These are phyloP conservation scores for Ormyrus thymus DNA, from an alignment of 2,888 invertebrate species.

Conservation along the genomic window DNA sequence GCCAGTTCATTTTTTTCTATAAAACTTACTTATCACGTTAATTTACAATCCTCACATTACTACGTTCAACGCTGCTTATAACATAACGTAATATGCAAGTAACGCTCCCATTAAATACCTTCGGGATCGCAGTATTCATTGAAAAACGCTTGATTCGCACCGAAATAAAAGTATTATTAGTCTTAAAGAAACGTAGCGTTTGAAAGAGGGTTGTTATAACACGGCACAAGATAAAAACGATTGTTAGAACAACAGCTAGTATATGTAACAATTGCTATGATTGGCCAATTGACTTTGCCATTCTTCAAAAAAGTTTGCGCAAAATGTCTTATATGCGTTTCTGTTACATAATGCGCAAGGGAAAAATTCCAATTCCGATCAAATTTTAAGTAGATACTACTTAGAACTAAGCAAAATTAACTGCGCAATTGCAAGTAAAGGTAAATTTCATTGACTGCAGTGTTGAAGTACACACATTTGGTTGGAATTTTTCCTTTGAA, in stretches of 20 bases:
- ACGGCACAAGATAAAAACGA: slow-evolving; percentile 15
- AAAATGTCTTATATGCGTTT: slow-evolving; percentile 1
- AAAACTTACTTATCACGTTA: slow-evolving; percentile 46
- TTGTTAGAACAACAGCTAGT: slow-evolving; percentile 50
- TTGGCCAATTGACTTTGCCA: slow-evolving; percentile 29
- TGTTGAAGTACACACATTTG: background rate
- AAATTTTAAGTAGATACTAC: slow-evolving; percentile 4
- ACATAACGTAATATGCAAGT: slow-evolving; percentile 6
- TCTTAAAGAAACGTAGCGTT: slow-evolving; percentile 5
- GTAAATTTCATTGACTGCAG: background rate
- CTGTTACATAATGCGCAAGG: background rate
- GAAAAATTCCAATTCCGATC: background rate
- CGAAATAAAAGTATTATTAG: background rate
- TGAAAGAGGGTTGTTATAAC: slow-evolving; percentile 20
- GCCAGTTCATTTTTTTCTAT: slow-evolving; percentile 29
- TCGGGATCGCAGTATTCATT: slow-evolving; percentile 21
- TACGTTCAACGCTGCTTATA: slow-evolving; percentile 24
- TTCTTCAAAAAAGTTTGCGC: slow-evolving; percentile 23
- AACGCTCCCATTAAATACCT: slow-evolving; percentile 11
- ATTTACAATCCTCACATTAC: slow-evolving; percentile 46
- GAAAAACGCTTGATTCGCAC: slow-evolving; percentile 7
- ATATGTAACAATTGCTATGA: slow-evolving; percentile 45
- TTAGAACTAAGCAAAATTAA: slow-evolving; percentile 11
- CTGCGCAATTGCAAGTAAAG: background rate
- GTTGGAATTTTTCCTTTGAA: background rate